Percentiles rank a stretch among this genome's conserved stretches.
Conservation (phyloP, 2,888 invertebrate species). For the Lagria hirta region DNA sequence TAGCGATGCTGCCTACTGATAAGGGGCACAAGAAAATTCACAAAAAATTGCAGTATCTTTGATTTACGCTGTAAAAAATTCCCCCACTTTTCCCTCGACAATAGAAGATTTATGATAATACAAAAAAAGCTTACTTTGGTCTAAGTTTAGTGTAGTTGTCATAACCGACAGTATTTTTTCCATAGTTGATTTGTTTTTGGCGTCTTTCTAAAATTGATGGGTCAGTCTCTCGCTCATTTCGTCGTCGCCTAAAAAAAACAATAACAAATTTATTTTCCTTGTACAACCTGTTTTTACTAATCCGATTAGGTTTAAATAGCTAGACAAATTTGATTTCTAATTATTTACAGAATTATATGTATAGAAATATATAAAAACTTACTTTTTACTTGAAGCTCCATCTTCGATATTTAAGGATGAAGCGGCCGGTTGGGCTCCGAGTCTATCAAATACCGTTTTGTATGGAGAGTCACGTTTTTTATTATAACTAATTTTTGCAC, state of each 20-base stretch:
- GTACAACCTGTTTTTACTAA: neutral
- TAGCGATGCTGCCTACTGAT: no score
- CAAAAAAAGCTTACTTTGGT: constrained; percentile 61
- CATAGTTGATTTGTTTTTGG: constrained; percentile 94
- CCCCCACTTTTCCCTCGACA: no score
- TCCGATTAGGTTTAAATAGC: no score
- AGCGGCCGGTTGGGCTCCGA: constrained; percentile 10
- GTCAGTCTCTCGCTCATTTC: constrained; percentile 65
- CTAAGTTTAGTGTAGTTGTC: constrained; percentile 70
- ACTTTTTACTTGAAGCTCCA: constrained; percentile 1
- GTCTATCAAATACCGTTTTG: constrained; percentile 10
- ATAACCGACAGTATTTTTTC: constrained; percentile 89
- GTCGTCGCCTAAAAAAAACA: constrained; percentile 28
- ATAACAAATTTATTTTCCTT: constrained; percentile 5
- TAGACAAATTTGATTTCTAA: no score
- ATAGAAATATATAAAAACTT: no score
- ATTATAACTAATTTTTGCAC: constrained; percentile 11
- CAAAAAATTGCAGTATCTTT: no score
- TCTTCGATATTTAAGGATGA: no score
- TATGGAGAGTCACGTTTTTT: constrained; percentile 22
- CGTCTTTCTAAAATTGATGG: constrained; percentile 69
- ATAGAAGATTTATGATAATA: constrained; percentile 5
- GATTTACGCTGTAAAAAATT: no score
- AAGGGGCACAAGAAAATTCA: no score
- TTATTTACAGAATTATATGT: no score